Base-by-base conservation (phyloP, 2,888 invertebrate genomes). In the Heterodera filipjevi region DNA sequence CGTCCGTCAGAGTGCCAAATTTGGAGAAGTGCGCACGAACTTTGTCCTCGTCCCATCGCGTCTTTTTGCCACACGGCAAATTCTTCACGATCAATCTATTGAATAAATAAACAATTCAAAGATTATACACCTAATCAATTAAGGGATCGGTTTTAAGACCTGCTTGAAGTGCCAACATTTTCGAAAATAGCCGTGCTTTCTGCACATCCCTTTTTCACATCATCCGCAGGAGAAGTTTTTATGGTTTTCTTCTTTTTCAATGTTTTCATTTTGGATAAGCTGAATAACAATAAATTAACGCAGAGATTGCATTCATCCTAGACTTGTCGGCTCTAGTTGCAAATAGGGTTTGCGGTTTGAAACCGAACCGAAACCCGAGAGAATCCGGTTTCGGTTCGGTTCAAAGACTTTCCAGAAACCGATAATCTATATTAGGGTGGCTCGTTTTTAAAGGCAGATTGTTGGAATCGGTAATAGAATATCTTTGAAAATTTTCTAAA, bases 1-100 rank as follows among this genome's bases (percentile, higher is more conserved):
- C 92, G 91, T 99, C 98, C 12, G 97, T 98, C 14, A 99, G 75
- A 12, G 80, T 72, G 16, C 87, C 89, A 70, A 82, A 85, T 53
- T 82, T 81, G 72, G 81, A 80, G 77, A 85, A 85, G 33, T 71
- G 76, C 53, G 83, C 81, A 35, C 86, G 83, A 8, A 88, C 80
- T 73, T 84, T 77, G 14, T 81, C 77, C 78, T 88, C 88, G 1
- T 84, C 85, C 77, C 82, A 84, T 39, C 83, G 82, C 44, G 78
- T 75, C 68, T 75, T 79, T n/a, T 53, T 77, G n/a, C 66, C 74
- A 33, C 30, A 46, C 6, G 88, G 87, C 71, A 88, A 80, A 66
- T 82, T 82, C 79, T 88, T 88, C 14, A 88, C 85, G 35, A 88
- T 86, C 64, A 88, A 76, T 12, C 88, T 68, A 10, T 16, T 49